Evolutionary conservation across 2,113 vertebrate genomes (phyloP).

Genomic region (Calypte anna): DNA sequence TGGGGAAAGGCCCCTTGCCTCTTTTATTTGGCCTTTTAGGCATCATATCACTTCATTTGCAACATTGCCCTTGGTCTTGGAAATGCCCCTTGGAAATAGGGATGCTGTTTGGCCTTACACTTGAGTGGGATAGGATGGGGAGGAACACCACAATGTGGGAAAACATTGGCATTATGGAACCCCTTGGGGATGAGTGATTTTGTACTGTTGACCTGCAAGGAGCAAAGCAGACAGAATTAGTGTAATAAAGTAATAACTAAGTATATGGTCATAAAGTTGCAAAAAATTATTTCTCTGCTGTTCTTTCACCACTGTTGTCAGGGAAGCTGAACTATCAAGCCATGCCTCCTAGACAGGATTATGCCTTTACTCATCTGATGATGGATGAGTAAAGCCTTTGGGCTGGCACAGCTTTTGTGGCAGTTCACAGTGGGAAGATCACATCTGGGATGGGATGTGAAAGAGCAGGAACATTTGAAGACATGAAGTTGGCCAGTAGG

Average conservation of each 20-base stretch:
- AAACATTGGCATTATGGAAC: not conserved
- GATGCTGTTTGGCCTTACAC: not conserved
- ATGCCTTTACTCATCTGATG: not conserved
- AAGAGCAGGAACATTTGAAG: not conserved
- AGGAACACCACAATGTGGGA: rapidly evolving
- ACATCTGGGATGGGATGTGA: not conserved
- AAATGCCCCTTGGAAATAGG: not conserved
- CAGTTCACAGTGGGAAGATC: rapidly evolving
- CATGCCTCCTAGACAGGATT: not conserved
- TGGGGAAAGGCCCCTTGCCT: rapidly evolving
- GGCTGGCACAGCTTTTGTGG: not conserved
- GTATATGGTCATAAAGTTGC: not conserved
- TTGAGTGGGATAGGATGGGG: not conserved
- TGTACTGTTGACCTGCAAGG: not conserved
- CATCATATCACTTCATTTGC: not conserved
- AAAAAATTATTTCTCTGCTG: not conserved
- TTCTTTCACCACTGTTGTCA: not conserved
- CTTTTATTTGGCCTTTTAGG: not conserved
- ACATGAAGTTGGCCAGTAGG: not conserved
- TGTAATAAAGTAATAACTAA: not conserved
- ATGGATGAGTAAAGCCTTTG: not conserved
- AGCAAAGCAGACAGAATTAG: not conserved
- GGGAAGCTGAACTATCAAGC: not conserved
- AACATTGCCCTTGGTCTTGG: not conserved
- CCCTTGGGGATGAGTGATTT: not conserved